Base-by-base conservation (phyloP, 2,888 invertebrate species). In the Plemyria rubiginata region DNA sequence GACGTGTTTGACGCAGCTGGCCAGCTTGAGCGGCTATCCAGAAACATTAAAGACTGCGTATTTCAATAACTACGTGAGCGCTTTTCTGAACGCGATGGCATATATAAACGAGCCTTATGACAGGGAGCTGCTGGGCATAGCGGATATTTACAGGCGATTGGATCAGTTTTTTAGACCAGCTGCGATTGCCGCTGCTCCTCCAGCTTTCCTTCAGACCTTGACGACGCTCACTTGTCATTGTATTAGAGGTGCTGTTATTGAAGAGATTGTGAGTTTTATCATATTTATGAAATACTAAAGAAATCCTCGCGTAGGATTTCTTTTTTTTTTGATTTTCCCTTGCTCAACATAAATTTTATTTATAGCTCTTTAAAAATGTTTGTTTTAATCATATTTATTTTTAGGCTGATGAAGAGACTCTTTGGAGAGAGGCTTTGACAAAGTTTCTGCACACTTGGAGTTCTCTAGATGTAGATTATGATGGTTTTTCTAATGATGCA, bases 1-100 rank as follows among this genome's bases (percentile, higher is more conserved):
- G 61, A 96, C 95, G 56, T 98, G 98, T 84, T 90, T 98, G 50
- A 96, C 96, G 9, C 98, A 98, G 81, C 87, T 98, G 62, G 92
- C 92, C 6, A 91, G 92, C 74, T 77, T 92, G 22, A 90, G 90
- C 65, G 92, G 92, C 3, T 86, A 86, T 2, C 83, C 81, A 4
- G 82, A 76, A 63, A 85, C 86, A 67, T 67, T 87, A 4, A 92
- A 91, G 71, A 88, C 88, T 64, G 87, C 90, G 65, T 92, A 92
- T 74, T 83, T 91, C 65, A 88, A 91, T 67, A 90, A 90, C 68
- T 92, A 92, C 70, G 91, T 91, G 1, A 89, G 83, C 61, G 84
- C 88, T 68, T 92, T 92, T 62, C 73, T 92, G 70, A 88, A 88
- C 60, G 90, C 92, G 82, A 82, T 92, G 82, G 79, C 83, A 12